These are phyloP conservation scores for Drosophila simulans DNA, from an alignment of 1,140 invertebrate genomes.

Conservation along the genomic window DNA sequence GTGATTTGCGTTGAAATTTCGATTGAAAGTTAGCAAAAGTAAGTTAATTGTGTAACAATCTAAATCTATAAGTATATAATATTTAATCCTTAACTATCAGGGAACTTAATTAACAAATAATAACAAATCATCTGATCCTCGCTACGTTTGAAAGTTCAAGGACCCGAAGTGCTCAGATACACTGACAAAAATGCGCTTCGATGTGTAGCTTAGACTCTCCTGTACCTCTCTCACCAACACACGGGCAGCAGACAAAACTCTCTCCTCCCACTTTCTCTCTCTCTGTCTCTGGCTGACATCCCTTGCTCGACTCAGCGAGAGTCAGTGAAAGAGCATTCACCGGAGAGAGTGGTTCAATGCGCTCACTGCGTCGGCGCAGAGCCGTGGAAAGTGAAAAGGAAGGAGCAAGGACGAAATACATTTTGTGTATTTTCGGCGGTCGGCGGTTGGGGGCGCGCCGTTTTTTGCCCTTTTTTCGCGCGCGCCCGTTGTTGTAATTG, in stretches of 20 bases:
- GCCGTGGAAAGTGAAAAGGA: constrained; percentile 38
- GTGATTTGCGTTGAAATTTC: not conserved
- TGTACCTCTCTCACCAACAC: constrained; percentile 19
- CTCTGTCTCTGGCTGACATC: constrained; percentile 10
- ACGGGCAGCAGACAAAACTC: not conserved
- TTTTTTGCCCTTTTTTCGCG: constrained; percentile 68
- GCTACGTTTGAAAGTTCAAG: constrained; percentile 12
- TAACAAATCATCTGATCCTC: not conserved
- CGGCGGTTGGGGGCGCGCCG: constrained; percentile 56
- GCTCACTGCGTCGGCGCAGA: constrained; percentile 34
- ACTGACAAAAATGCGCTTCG: constrained; percentile 6
- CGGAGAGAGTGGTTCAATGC: constrained; percentile 3
- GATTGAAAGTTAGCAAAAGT: not conserved
- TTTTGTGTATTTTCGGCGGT: constrained; percentile 63
- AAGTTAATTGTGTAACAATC: no score
- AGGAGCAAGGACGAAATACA: constrained; percentile 62
- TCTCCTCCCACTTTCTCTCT: constrained; percentile 18
- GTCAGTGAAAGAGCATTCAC: constrained; percentile 2
- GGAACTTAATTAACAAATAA: no score
- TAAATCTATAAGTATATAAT: no score
- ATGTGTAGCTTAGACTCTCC: not conserved
- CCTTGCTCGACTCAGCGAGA: not conserved
- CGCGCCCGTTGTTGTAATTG: constrained; percentile 64
- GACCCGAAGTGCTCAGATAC: not conserved
- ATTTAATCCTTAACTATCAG: no score